Conservation (phyloP, 2,797 vertebrate species). For the Sebastes diaconus region DNA sequence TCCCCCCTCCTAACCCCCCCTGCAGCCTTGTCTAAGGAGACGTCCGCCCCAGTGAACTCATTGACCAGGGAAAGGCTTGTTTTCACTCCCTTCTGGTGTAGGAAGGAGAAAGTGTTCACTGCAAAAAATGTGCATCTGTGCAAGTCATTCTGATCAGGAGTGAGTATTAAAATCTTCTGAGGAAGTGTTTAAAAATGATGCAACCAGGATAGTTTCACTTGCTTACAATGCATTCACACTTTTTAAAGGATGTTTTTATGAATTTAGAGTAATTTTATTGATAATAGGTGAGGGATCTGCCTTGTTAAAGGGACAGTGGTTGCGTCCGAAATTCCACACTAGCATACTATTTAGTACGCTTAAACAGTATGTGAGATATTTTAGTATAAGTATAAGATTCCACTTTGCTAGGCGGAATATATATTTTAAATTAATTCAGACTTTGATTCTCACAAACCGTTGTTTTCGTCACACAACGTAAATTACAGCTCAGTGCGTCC, state of each 20-base stretch:
- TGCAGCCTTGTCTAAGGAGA: conserved; percentile 63
- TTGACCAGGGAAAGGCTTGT: conserved; percentile 78
- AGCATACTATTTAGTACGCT: too few relatives aligned
- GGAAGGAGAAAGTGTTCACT: conserved; percentile 42
- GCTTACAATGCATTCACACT: neutral
- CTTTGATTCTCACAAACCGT: too few relatives aligned
- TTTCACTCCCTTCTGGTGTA: conserved; percentile 68
- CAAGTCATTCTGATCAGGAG: neutral
- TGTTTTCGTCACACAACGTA: too few relatives aligned
- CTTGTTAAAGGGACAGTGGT: neutral
- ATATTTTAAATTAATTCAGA: too few relatives aligned
- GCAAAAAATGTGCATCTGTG: conserved; percentile 49
- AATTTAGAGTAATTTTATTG: neutral
- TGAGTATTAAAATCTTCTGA: neutral
- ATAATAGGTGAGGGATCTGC: too few relatives aligned
- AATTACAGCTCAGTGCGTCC: too few relatives aligned
- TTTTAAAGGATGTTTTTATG: neutral
- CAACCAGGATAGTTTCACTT: neutral
- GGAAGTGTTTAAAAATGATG: neutral
- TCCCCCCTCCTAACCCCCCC: conserved; percentile 2
- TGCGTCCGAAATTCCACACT: too few relatives aligned
- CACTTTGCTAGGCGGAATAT: too few relatives aligned
- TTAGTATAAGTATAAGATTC: too few relatives aligned
- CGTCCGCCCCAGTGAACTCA: conserved; percentile 77
- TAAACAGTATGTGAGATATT: too few relatives aligned